phyloP scores from a whole-genome alignment of 92 coral and sea anemone genomes.

The Heteractis magnifica region DNA sequence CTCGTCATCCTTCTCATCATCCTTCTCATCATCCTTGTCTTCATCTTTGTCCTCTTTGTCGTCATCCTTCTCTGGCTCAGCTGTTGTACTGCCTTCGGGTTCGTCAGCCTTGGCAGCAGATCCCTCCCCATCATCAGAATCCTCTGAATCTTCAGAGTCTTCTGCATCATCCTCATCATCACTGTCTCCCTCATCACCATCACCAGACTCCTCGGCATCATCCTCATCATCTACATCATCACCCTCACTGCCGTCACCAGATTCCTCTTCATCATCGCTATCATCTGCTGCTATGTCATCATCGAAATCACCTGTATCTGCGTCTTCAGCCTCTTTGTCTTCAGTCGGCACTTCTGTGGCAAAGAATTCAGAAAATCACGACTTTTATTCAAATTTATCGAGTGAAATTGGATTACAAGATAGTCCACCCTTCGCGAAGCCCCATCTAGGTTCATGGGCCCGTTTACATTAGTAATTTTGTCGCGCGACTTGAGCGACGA shows the following conservation, averaged over 20 bases:
- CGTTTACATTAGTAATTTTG: too few species aligned
- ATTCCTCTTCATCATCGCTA: constrained; percentile 40
- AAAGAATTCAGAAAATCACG: neutral
- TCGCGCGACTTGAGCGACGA: too few species aligned
- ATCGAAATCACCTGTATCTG: constrained; percentile 50
- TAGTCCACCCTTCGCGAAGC: too few species aligned
- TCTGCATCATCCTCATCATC: constrained; percentile 47
- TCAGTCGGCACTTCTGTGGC: constrained; percentile 22
- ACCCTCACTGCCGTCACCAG: constrained; percentile 39
- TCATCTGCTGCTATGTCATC: constrained; percentile 45
- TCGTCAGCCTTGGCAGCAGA: constrained; percentile 32
- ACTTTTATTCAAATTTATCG: neutral
- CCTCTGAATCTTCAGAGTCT: constrained; percentile 27
- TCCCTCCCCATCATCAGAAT: constrained; percentile 43
- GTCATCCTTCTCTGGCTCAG: constrained; percentile 33
- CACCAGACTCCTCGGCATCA: constrained; percentile 42
- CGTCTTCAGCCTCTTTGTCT: constrained; percentile 50
- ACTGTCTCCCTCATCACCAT: constrained; percentile 48
- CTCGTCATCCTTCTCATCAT: constrained; percentile 21
- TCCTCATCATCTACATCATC: constrained; percentile 62
- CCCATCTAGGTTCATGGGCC: too few species aligned
- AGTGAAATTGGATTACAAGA: too few species aligned
- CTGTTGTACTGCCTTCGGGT: constrained; percentile 40
- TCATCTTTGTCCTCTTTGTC: constrained; percentile 44
- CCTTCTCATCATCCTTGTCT: constrained; percentile 40